Evolutionary conservation across 2,888 invertebrate genomes (phyloP), one percentile per base, ranked within the genome.

Genomic region (Eilema griseolum): DNA sequence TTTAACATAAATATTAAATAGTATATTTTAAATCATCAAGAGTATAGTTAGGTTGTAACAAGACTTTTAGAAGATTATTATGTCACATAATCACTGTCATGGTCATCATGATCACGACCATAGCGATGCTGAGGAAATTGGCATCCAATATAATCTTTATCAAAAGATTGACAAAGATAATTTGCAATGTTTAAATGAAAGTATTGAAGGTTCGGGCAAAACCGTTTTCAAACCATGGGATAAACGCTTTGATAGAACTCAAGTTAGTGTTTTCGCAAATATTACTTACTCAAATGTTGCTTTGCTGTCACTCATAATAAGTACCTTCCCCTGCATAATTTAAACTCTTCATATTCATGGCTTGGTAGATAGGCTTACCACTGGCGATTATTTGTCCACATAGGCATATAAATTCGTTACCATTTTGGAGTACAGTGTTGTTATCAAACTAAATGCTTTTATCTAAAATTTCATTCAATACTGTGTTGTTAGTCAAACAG

Each of bases 221-320:
- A 96, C 96, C 33, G 97, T 99, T 5, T 99, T 99, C 88, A 99
- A 99, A 90, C 96, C 99, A 0, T 99, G 98, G 97, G 98, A 99
- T 83, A 96, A 97, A 75, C 96, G 99, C 81, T 94, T 98, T 75
- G 97, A 98, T 89, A 96, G 96, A 77, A 96, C 96, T 74, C 96
- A 97, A 90, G 99, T 99, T 92, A 90, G 92, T 75, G 37, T 61
- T 57, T 2, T n/a, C 26, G 20, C n/a, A 20, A 14, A 24, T 26
- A 11, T 37, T 37, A 33, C n/a, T 52, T 65, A 7, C 31, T 31
- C 5, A 14, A 24, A 14, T 59, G 24, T 57, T 57, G 24, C n/a
- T 59, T 14, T 24, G 12, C 57, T 1, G 24, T 24, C 57, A 59
- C 57, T 31, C 52, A n/a, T 52, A 61, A n/a, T n/a, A n/a, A n/a